A percentile compares a stretch with the other conserved stretches of the same genome.
phyloP scores from a whole-genome alignment of 2,113 vertebrate genomes.

The Dunckerocampus dactyliophorus region DNA sequence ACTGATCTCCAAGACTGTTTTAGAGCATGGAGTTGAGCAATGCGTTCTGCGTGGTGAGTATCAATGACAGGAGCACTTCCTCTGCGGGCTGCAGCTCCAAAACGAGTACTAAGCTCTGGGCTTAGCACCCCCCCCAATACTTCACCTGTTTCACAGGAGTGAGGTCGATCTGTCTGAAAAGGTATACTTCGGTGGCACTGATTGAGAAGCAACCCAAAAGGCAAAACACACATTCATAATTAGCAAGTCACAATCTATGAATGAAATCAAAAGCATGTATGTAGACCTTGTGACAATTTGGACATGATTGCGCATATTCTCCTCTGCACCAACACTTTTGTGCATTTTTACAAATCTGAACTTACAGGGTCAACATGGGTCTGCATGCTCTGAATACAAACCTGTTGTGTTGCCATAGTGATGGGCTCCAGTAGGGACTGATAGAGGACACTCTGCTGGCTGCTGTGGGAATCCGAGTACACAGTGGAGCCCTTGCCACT shows the following conservation, averaged over 20 bases:
- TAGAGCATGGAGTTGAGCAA: conserved; percentile 38
- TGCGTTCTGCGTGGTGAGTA: conserved; percentile 41
- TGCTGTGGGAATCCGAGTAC: conserved; percentile 90
- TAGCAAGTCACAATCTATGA: conserved; percentile 12
- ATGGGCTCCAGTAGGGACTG: conserved; percentile 79
- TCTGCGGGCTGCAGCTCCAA: conserved; percentile 47
- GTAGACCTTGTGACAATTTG: not conserved
- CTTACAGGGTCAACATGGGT: conserved; percentile 30
- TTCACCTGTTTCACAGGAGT: conserved; percentile 47
- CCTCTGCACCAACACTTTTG: not conserved
- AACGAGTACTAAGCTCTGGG: conserved; percentile 36
- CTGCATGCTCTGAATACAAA: conserved; percentile 73
- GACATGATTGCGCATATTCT: not conserved
- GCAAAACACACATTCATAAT: conserved; percentile 52
- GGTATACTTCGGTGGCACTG: conserved; percentile 41
- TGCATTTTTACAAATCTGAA: conserved; percentile 35
- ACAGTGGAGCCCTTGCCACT: conserved; percentile 90
- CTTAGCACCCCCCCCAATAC: conserved; percentile 33
- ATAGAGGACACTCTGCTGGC: conserved; percentile 88
- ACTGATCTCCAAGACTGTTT: conserved; percentile 37
- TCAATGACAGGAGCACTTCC: conserved; percentile 70
- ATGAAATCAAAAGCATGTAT: not conserved
- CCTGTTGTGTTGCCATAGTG: conserved; percentile 74
- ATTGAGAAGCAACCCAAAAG: conserved; percentile 49
- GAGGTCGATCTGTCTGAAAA: conserved; percentile 45